Evolutionary conservation across 2,888 invertebrate species (phyloP).

Genomic region (Cheilosia impressa): DNA sequence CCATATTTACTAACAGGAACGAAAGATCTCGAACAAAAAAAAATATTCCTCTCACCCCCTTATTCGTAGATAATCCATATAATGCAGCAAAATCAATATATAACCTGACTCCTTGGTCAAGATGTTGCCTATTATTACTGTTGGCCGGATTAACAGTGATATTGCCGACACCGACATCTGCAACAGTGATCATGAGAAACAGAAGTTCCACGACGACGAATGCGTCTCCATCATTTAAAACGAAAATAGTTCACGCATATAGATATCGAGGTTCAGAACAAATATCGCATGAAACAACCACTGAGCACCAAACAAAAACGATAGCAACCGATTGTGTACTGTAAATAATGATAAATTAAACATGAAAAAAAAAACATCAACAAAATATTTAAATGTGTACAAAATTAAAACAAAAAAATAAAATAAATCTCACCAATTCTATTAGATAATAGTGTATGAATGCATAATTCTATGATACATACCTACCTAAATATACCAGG

Average conservation of each 20-base stretch:
- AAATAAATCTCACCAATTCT: constrained; percentile 44
- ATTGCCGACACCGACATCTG: constrained; percentile 42
- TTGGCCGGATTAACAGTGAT: constrained; percentile 62
- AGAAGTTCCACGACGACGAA: constrained; percentile 15
- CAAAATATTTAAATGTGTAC: constrained; percentile 75
- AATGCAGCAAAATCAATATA: constrained; percentile 76
- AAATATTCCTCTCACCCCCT: constrained; percentile 71
- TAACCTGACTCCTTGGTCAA: constrained; percentile 55
- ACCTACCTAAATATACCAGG: constrained; percentile 15
- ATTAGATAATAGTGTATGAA: constrained; percentile 46
- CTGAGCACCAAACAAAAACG: constrained; percentile 56
- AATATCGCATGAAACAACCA: constrained; percentile 18
- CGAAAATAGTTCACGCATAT: not conserved
- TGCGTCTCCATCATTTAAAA: constrained; percentile 6
- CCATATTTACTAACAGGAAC: constrained; percentile 43
- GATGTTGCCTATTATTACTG: constrained; percentile 55
- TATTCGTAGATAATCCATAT: constrained; percentile 80
- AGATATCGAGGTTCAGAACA: not conserved
- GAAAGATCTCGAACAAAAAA: constrained; percentile 59
- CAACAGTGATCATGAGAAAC: constrained; percentile 31
- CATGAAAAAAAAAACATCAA: constrained; percentile 68
- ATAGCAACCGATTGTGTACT: constrained; percentile 45
- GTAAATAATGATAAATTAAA: constrained; percentile 60
- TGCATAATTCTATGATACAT: constrained; percentile 36
- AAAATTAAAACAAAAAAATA: constrained; percentile 45